A percentile compares a stretch with the other conserved stretches of the same genome.
Evolutionary conservation across 2,113 vertebrate species (phyloP).

Genomic region (Ivindomyrus marchei): DNA sequence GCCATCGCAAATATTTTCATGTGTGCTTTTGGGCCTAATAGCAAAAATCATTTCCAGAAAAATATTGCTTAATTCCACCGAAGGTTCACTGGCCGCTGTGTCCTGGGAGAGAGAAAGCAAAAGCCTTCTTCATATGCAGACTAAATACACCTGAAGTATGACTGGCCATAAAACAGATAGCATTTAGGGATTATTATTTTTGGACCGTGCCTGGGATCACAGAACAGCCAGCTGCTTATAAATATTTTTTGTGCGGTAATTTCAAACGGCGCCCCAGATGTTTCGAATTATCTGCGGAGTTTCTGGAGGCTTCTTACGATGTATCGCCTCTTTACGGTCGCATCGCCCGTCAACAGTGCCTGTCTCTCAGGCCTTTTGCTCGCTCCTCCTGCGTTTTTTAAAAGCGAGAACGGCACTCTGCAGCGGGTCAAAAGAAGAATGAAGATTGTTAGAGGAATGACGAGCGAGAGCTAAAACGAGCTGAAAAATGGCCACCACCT

Average conservation of each 20-base stretch:
- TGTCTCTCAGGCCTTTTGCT: conserved; percentile 11
- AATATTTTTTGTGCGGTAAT: conserved; percentile 59
- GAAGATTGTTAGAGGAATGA: background rate
- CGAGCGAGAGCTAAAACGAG: background rate
- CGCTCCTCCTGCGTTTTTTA: conserved; percentile 14
- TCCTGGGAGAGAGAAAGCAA: conserved; percentile 13
- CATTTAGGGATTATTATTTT: conserved; percentile 47
- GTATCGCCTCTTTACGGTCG: conserved; percentile 17
- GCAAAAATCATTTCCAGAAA: conserved; percentile 12
- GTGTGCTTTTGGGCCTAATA: conserved; percentile 19
- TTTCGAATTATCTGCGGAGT: conserved; percentile 42
- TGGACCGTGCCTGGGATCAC: conserved; percentile 45
- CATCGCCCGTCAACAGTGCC: conserved; percentile 44
- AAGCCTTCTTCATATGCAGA: conserved; percentile 8
- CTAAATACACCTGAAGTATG: conserved; percentile 35
- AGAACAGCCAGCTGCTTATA: conserved; percentile 54
- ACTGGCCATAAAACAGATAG: conserved; percentile 51
- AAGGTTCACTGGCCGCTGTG: background rate
- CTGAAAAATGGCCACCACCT: conserved; percentile 3
- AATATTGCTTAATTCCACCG: background rate
- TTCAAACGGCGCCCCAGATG: conserved; percentile 60
- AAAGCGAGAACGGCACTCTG: background rate
- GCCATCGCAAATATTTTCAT: conserved; percentile 46
- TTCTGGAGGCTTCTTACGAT: conserved; percentile 26
- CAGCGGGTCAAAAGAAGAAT: conserved; percentile 1